phyloP scores from a whole-genome alignment of 1,140 invertebrate genomes.

The Lasioglossum albipes region DNA sequence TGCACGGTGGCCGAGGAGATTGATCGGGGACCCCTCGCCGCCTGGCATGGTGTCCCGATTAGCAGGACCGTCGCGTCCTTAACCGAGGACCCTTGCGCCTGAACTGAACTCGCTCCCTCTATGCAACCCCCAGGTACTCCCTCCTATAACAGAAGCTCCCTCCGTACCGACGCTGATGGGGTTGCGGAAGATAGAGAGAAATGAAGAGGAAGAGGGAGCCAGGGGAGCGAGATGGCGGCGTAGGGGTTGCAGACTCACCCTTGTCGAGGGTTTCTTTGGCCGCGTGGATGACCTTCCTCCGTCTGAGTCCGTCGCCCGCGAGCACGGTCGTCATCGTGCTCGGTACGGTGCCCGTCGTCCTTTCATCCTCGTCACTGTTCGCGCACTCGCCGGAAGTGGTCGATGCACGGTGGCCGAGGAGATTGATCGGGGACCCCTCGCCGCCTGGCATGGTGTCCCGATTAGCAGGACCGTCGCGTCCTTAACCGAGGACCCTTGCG shows the following conservation, averaged over 20 bases:
- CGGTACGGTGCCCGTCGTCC: constrained; percentile 46
- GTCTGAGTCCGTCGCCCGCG: constrained; percentile 74
- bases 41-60: constrained; percentile 75
- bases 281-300: constrained; percentile 83
- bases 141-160: background rate
- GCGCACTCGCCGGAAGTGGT: constrained; percentile 59
- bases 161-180: too few relatives aligned
- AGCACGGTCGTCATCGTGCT: constrained; percentile 57
- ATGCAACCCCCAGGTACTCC: background rate
- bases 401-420: constrained; percentile 54
- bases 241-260: constrained; percentile 76
- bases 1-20: constrained; percentile 62
- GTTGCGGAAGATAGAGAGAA: too few relatives aligned
- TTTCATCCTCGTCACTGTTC: constrained; percentile 64
- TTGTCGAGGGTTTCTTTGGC: constrained; percentile 84
- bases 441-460: constrained; percentile 77
- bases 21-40: constrained; percentile 78
- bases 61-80: constrained; percentile 72
- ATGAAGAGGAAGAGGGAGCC: background rate
- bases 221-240: background rate
- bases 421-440: constrained; percentile 77
- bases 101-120: constrained; percentile 51
- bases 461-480: constrained; percentile 69
- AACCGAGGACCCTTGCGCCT: constrained; percentile 73
- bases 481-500: constrained; percentile 74